These are phyloP conservation scores for Drosophila parthenogenetica DNA, from an alignment of 2,888 invertebrate genomes.

Conservation along the genomic window DNA sequence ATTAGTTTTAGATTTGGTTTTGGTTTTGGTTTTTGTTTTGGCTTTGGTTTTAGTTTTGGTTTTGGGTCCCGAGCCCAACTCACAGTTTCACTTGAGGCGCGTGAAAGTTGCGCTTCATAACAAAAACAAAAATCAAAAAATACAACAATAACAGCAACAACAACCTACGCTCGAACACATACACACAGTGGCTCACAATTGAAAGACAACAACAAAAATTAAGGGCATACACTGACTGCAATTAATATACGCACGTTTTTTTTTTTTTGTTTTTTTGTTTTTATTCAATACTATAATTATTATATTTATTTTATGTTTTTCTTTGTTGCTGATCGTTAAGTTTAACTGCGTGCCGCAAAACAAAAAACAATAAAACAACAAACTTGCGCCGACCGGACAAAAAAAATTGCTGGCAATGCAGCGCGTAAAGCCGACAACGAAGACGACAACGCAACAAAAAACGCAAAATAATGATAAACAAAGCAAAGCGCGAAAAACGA, in stretches of 20 bases:
- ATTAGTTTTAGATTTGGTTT: too few species aligned
- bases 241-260: constrained; percentile 60
- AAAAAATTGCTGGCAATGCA: constrained; percentile 34
- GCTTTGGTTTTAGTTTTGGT: constrained; percentile 22
- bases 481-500: not conserved
- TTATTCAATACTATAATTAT: constrained; percentile 1
- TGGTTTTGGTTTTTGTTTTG: not conserved
- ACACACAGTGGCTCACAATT: constrained; percentile 31
- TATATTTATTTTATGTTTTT: not conserved
- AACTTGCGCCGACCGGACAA: constrained; percentile 41
- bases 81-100: constrained; percentile 75
- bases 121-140: constrained; percentile 37
- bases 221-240: constrained; percentile 37
- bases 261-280: constrained; percentile 32
- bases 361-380: constrained; percentile 24
- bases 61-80: constrained; percentile 55
- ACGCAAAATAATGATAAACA: constrained; percentile 8
- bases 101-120: constrained; percentile 74
- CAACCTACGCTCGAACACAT: constrained; percentile 10
- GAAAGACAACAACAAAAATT: constrained; percentile 30
- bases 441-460: constrained; percentile 10
- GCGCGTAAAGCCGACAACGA: constrained; percentile 31
- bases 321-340: constrained; percentile 17
- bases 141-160: constrained; percentile 17
- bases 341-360: constrained; percentile 28